Evolutionary conservation across 37 sponge, comb jelly and placozoan genomes (phyloP).

Genomic region (Axinella damicornis): DNA sequence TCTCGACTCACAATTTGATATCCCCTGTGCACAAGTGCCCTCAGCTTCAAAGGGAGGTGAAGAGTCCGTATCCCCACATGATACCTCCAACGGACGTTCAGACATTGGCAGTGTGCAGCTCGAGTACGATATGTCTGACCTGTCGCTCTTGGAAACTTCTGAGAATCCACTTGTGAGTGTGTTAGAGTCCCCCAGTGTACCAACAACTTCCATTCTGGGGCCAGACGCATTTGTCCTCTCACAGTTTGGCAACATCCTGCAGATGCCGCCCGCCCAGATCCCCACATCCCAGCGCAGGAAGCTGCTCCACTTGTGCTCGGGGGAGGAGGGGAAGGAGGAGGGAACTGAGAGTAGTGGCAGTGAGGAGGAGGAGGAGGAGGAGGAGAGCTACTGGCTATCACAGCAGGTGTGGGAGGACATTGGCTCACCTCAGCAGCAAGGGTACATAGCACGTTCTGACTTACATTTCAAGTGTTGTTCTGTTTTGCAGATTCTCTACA

Average conservation of each 20-base stretch:
- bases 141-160: background rate
- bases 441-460: too few relatives aligned
- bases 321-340: background rate
- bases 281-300: background rate
- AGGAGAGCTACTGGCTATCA: constrained; percentile 18
- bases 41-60: too few relatives aligned
- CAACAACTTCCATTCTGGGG: too few relatives aligned
- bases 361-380: constrained; percentile 14
- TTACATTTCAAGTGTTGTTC: too few relatives aligned
- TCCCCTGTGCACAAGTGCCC: constrained; percentile 26
- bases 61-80: too few relatives aligned
- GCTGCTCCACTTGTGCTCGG: background rate
- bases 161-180: background rate
- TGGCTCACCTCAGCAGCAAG: background rate
- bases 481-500: too few relatives aligned
- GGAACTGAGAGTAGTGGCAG: background rate
- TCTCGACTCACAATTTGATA: background rate
- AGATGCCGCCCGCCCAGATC: background rate
- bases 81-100: too few relatives aligned
- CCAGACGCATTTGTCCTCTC: too few relatives aligned
- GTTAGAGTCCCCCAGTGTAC: too few relatives aligned
- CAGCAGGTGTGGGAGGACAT: constrained; percentile 27
- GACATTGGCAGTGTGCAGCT: too few relatives aligned
- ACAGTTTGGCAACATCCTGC: too few relatives aligned
- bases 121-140: too few relatives aligned